Conservation (phyloP, 1,140 invertebrate species). For the Harlomillsia oculata region DNA sequence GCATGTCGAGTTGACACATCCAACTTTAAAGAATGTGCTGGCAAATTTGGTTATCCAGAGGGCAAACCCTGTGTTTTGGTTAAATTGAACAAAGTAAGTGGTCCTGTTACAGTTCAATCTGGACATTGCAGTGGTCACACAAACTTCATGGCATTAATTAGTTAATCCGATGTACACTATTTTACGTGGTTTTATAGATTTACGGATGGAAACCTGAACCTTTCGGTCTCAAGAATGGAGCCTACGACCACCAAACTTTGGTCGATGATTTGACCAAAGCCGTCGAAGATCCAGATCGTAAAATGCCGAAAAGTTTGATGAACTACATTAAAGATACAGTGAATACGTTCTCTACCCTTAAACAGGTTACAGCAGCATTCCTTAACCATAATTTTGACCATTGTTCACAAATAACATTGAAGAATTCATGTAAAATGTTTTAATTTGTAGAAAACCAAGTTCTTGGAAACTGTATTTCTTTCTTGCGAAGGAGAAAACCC, state of each 20-base stretch:
- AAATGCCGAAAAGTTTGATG: too few species aligned
- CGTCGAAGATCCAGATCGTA: too few species aligned
- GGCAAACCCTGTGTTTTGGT: slow-evolving; percentile 76
- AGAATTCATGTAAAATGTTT: too few species aligned
- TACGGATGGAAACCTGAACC: slow-evolving; percentile 16
- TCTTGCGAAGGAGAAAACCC: slow-evolving; percentile 67
- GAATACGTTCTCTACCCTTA: too few species aligned
- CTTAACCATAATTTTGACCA: too few species aligned
- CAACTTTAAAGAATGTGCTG: slow-evolving; percentile 56
- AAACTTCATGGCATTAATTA: too few species aligned
- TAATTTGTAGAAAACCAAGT: too few species aligned
- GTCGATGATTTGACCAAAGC: too few species aligned
- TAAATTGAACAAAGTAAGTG: slow-evolving; percentile 66
- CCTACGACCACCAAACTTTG: not conserved
- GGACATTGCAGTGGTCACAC: not conserved
- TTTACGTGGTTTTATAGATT: slow-evolving; percentile 6
- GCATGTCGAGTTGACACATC: slow-evolving; percentile 34
- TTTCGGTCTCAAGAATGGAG: not conserved
- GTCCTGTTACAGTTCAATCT: not conserved
- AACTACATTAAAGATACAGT: too few species aligned
- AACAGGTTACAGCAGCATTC: too few species aligned
- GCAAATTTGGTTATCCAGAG: slow-evolving; percentile 61
- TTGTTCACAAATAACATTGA: too few species aligned
- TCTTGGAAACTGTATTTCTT: slow-evolving; percentile 54
- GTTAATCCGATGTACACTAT: not conserved